These are phyloP conservation scores for Empidonax alnorum DNA, from an alignment of 2,113 vertebrate genomes.

Conservation along the genomic window DNA sequence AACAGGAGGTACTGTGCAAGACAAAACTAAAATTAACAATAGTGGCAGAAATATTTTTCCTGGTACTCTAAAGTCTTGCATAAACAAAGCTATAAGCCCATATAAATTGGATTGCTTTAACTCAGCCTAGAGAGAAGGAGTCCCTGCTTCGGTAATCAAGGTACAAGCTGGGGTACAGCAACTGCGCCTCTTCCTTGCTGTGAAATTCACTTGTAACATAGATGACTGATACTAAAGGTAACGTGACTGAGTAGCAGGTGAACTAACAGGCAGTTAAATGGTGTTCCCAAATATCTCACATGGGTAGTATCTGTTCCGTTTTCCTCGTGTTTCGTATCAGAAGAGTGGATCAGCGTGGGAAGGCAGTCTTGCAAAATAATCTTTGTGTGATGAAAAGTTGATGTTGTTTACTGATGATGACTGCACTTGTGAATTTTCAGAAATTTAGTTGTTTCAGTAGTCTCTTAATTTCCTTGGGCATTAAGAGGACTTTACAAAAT, in stretches of 20 bases:
- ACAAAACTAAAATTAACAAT: not conserved
- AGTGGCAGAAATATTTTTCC: not conserved
- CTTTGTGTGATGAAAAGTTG: not conserved
- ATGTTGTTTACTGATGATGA: not conserved
- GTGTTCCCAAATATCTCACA: not conserved
- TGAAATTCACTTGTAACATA: not conserved
- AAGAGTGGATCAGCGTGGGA: not conserved
- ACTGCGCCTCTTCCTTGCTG: not conserved
- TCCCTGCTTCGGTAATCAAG: not conserved
- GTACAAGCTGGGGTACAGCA: not conserved
- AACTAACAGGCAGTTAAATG: not conserved
- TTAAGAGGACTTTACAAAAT: not conserved
- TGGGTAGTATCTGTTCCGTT: not conserved
- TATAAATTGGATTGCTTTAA: not conserved
- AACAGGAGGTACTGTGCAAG: not conserved
- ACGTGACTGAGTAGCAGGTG: not conserved
- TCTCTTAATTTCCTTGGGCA: not conserved
- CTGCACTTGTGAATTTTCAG: not conserved
- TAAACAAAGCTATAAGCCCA: not conserved
- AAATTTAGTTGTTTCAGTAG: not conserved
- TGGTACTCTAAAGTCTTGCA: not conserved
- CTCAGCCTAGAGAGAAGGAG: not conserved
- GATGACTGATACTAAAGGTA: not conserved
- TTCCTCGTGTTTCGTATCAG: not conserved
- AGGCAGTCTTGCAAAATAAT: not conserved